These are phyloP conservation scores for Notechis scutatus DNA, from an alignment of 2,113 vertebrate species.

Conservation along the genomic window DNA sequence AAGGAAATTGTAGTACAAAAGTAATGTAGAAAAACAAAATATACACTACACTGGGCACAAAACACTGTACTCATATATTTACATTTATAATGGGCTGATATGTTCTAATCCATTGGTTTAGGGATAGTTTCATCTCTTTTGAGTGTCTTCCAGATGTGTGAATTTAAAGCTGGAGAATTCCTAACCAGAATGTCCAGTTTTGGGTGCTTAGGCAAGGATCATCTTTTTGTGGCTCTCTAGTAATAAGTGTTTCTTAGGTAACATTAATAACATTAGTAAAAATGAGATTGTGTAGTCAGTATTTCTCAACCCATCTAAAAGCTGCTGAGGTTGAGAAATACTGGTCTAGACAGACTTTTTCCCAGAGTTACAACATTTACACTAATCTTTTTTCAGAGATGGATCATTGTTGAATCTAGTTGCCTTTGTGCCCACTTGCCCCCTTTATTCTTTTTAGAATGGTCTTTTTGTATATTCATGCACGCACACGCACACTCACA, in stretches of 20 bases:
- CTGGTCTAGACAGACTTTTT: not conserved
- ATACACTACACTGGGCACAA: not conserved
- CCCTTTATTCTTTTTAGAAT: not conserved
- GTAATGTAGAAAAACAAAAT: not conserved
- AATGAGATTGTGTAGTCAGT: not conserved
- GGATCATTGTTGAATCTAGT: not conserved
- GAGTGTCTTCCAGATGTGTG: not conserved
- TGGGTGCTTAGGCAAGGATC: not conserved
- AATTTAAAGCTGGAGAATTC: not conserved
- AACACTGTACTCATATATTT: not conserved
- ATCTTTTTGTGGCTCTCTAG: not conserved
- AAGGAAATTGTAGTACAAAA: not conserved
- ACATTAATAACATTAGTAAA: not conserved
- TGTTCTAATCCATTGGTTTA: not conserved
- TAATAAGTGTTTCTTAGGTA: not conserved
- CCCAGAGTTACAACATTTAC: not conserved
- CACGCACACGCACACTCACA: not conserved
- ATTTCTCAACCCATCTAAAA: not conserved
- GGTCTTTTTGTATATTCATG: not conserved
- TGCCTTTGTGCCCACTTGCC: not conserved
- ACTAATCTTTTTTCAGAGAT: not conserved
- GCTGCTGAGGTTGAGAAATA: not conserved
- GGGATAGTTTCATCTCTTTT: not conserved
- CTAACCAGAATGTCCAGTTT: not conserved
- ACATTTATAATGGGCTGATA: not conserved